Evolutionary conservation across 2,888 invertebrate species (phyloP), one percentile per base, ranked within the genome.

Genomic region (Hyalella azteca): DNA sequence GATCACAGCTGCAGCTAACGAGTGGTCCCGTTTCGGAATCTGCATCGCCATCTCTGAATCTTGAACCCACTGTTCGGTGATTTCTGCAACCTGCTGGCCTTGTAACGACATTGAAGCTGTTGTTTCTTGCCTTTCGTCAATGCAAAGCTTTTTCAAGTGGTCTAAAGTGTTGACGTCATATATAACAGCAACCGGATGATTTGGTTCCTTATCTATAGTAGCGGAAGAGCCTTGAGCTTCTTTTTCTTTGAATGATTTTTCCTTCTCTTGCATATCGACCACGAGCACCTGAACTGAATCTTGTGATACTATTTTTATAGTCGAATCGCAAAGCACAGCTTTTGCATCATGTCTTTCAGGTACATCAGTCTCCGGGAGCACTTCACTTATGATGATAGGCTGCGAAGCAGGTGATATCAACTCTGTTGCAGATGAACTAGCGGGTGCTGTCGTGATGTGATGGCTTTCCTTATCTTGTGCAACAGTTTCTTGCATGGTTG

Each of bases 181-280:
- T 32, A 78, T 73, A 19, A 80, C 29, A 49, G 82, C 82, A 26
- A 82, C 79, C 26, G 79, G 45, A 45, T 81, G 82, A 60, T 76
- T 78, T 7, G 82, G 77, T 26, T 77, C 59, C 11, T 75, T 59
- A 39, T 77, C 36, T 77, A 78, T 36, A 19, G 73, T 73, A 22
- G 75, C 79, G 15, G 73, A 40, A 39, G 80, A 54, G 19, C 41
- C 48, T 22, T 60, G 73, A 19, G 80, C 66, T 41, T 45, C 77
- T 22, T 59, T 75, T 22, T 87, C 88, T 19, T 87, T 86, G 40
- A 93, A 89, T 45, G 89, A 87, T 1, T 89, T 90, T 89, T 93
- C 93, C 86, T 91, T 92, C 88, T 94, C 93, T 85, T 92, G 91
- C 2, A 90, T 86, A 54, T 90, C 88, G 82, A 89, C 88, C 87